Evolutionary conservation across 2,113 vertebrate genomes (phyloP), one percentile per base, ranked within the genome.

Genomic region (Phylloscopus trochiloides): DNA sequence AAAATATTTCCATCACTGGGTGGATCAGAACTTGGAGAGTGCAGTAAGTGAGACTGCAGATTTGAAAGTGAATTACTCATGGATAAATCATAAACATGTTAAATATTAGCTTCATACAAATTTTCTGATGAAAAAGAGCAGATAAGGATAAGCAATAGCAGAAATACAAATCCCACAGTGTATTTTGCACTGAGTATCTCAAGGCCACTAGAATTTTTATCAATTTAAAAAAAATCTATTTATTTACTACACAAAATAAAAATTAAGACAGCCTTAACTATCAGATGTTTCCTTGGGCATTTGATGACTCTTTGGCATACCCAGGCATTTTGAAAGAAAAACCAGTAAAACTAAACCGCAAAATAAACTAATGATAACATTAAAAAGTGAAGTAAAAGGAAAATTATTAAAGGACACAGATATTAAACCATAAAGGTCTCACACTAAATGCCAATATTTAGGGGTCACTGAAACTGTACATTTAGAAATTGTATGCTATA

Each of bases 1-100:
- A 50, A 58, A 86, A 34, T 1, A 25, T 32, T 45, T 18, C 15
- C 13, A 10, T 16, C 0, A 0, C n/a, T 47, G 22, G 8, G 14
- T n/a, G 24, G 24, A 32, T 61, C 24, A 34, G 14, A 58, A 52
- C 2, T 36, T 42, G 20, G 5, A 54, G 32, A 55, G 57, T 10
- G 2, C 7, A 29, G 48, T 25, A 57, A 71, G 4, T 40, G 17
- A 80, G 29, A 22, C 25, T 79, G 22, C 6, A 63, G 29, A 54
- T 68, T 18, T 84, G 19, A 34, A 50, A 59, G 8, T 32, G 15
- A 74, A 38, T 42, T 24, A 61, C 6, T 6, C 0, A 0, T 21
- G 17, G 4, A n/a, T 38, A 67, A 85, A 61, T 17, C 5, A 47
- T 31, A 45, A 59, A 29, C 1, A 28, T 10, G 8, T 25, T 47